Base-by-base conservation (phyloP, 2,888 invertebrate species). In the Leucozona laternaria region DNA sequence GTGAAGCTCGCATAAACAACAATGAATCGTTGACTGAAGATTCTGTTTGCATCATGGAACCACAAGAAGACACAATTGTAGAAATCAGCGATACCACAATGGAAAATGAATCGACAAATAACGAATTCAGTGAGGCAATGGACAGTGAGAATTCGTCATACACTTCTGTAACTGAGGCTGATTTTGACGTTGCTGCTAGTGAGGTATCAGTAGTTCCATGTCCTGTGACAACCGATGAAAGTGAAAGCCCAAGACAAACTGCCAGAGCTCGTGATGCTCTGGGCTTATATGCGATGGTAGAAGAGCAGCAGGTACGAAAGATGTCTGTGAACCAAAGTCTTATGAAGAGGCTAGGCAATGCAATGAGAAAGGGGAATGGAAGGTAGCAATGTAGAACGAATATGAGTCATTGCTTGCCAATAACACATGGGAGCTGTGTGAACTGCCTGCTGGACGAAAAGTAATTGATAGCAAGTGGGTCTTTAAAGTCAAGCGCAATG, bases 381-480 rank as follows among this genome's bases (percentile, higher is more conserved):
- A 68, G 55, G 37, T 53, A 40, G 53, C 43, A 28, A 70, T 70
- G 70, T 55, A 37, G 25, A 22, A 25, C 43, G 70, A 68, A 17
- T 68, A 50, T 66, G 66, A 11, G n/a, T 10, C 37, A 15, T 53
- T 68, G 28, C 34, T 34, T 11, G 17, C 58, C 3, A 55, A 55
- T 55, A 55, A 55, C 11, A 55, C 53, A 34, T 86, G 81, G 86
- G 62, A 73, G 31, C 37, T 81, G 22, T 45, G 60, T 62, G 75
- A 81, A 15, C 75, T 78, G 34, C 80, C 78, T 37, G 57, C 71
- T 28, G 64, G 70, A 4, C 70, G 80, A 60, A 79, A 58, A 34
- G 72, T 75, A 62, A 82, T 87, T 15, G 53, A 76, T 60, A 79
- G 60, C 31, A 81, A 73, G 34, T 86, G 86, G 75, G 73, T 81